Evolutionary conservation across 2,797 vertebrate genomes (phyloP).

Genomic region (Clarias fuscus): DNA sequence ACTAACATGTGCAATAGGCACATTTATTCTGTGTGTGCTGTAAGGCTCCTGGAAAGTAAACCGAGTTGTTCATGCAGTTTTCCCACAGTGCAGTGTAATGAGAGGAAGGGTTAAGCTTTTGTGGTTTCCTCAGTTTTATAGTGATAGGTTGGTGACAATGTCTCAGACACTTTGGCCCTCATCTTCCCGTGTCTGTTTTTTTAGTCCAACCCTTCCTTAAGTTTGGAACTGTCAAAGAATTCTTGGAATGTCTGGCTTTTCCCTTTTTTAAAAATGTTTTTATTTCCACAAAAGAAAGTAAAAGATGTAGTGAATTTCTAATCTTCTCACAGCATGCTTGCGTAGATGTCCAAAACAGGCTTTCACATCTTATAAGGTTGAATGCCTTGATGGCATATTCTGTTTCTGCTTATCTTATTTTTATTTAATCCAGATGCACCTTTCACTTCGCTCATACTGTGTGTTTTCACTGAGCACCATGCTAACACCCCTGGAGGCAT

Average conservation of each 20-base stretch:
- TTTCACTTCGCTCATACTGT: conserved; percentile 14
- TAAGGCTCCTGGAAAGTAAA: neutral
- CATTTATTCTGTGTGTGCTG: neutral
- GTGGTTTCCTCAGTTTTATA: conserved; percentile 59
- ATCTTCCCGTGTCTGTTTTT: conserved; percentile 83
- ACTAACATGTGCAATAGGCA: neutral
- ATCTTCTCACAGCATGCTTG: conserved; percentile 18
- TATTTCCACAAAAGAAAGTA: conserved; percentile 70
- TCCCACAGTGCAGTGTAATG: conserved; percentile 24
- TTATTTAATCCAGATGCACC: conserved; percentile 13
- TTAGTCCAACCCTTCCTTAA: conserved; percentile 87
- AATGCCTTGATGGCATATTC: conserved; percentile 27
- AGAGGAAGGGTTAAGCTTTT: conserved; percentile 50
- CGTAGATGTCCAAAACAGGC: conserved; percentile 42
- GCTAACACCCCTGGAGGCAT: neutral
- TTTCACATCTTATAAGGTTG: conserved; percentile 25
- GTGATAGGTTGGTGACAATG: conserved; percentile 70
- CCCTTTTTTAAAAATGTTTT: conserved; percentile 76
- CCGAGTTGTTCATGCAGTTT: conserved; percentile 1
- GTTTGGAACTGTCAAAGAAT: conserved; percentile 88
- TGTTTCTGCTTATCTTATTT: conserved; percentile 36
- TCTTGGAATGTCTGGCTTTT: conserved; percentile 85
- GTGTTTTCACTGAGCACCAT: conserved; percentile 4
- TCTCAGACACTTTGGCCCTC: conserved; percentile 87
- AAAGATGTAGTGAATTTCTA: conserved; percentile 61